Base-by-base conservation (phyloP, 2,113 vertebrate genomes). In the Pachypanchax playfairii region DNA sequence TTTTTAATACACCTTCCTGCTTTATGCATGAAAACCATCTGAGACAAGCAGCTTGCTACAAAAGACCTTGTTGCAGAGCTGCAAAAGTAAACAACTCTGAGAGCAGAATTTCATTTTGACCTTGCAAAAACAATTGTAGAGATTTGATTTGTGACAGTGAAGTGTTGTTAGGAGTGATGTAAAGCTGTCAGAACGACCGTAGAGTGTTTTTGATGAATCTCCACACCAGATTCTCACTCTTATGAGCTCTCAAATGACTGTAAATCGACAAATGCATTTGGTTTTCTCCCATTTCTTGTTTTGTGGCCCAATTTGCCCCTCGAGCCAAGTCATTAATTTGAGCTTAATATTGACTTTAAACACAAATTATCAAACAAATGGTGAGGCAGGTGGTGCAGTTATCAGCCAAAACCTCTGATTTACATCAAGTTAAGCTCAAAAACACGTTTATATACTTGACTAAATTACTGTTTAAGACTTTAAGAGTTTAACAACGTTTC, bases 401-500 rank as follows among this genome's bases (percentile, higher is more conserved):
- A 4, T 28, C 6, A 41, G 5, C 3, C 13, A 17, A 24, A 17
- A 6, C 17, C 20, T 46, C 43, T 13, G 11, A 46, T 28, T 29
- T 49, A n/a, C 10, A 3, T 26, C 21, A 33, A 65, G 49, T 14
- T 7, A 10, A 42, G 20, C n/a, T 18, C n/a, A 42, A 42, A 41
- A 42, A 20, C 39, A 9, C 13, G 28, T 36, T 5, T 29, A 49
- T 72, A 33, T 22, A 20, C 12, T 33, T 33, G 38, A 22, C 18
- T 39, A 21, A 54, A 11, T 41, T n/a, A 18, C 20, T 62, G 29
- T 24, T 54, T 70, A 53, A 46, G 33, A 48, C 21, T 14, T 13
- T 54, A 15, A 55, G 26, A 33, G 56, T 53, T 72, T 82, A 39
- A 55, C 46, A 67, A 55, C 60, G 55, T 75, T 62, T 60, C 17